phyloP scores from a whole-genome alignment of 2,113 vertebrate species.

The Stegostoma tigrinum region DNA sequence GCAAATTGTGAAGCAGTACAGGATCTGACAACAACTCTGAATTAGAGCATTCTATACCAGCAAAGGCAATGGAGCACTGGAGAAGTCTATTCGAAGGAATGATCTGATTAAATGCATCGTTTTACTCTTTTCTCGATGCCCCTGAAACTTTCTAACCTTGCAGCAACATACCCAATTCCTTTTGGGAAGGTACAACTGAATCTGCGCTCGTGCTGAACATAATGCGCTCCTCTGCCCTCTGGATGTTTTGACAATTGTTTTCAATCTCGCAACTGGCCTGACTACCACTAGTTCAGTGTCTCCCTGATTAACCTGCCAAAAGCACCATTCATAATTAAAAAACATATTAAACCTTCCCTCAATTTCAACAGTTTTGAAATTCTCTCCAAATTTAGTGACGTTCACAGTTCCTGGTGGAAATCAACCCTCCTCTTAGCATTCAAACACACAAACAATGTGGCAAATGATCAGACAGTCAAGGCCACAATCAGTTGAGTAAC shows the following conservation, averaged over 20 bases:
- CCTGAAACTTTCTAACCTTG: not conserved
- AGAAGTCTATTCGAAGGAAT: not conserved
- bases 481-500: no score
- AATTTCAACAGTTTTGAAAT: not conserved
- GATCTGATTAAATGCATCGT: not conserved
- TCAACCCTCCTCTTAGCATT: not conserved
- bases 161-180: not conserved
- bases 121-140: not conserved
- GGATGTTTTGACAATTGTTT: not conserved
- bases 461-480: no score
- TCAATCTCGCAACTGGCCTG: not conserved
- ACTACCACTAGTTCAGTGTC: not conserved
- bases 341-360: not conserved
- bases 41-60: not conserved
- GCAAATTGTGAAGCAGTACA: not conserved
- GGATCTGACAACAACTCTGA: not conserved
- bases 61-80: not conserved
- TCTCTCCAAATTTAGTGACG: not conserved
- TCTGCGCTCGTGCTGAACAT: not conserved
- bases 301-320: not conserved
- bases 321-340: not conserved
- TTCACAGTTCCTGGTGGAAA: not conserved
- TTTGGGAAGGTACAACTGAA: not conserved
- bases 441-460: not conserved
- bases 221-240: no score